These are phyloP conservation scores for Sitodiplosis mosellana DNA, from an alignment of 1,140 invertebrate genomes.

Conservation along the genomic window DNA sequence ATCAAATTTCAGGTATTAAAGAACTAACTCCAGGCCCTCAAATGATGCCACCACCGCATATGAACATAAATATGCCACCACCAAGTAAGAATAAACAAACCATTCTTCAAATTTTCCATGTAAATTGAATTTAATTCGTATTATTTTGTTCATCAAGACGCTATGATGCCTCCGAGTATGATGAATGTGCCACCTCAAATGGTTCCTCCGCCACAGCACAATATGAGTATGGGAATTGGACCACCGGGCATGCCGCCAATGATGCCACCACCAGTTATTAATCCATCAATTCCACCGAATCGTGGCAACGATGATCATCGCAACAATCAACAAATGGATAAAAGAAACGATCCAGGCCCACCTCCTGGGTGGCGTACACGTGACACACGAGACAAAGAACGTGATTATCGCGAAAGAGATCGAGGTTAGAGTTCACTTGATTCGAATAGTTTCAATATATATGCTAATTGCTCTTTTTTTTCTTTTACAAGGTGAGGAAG, in stretches of 20 bases:
- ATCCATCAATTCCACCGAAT: slow-evolving; percentile 28
- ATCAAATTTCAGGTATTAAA: slow-evolving; percentile 31
- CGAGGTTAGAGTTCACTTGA: slow-evolving; percentile 23
- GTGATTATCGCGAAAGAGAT: slow-evolving; percentile 10
- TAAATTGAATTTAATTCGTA: not conserved
- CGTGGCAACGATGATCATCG: slow-evolving; percentile 22
- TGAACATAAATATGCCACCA: slow-evolving; percentile 24
- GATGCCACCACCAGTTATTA: slow-evolving; percentile 16
- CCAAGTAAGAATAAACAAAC: slow-evolving; percentile 2
- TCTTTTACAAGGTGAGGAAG: slow-evolving; percentile 16
- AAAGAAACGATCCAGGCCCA: slow-evolving; percentile 12
- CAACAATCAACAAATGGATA: slow-evolving; percentile 13
- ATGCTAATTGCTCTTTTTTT: slow-evolving; percentile 7
- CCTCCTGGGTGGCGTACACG: slow-evolving; percentile 19
- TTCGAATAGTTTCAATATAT: slow-evolving; percentile 13
- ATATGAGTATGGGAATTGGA: slow-evolving; percentile 14
- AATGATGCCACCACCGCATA: slow-evolving; percentile 12
- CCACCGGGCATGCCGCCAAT: slow-evolving; percentile 12
- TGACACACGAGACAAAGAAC: slow-evolving; percentile 21
- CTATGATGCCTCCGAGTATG: slow-evolving; percentile 19
- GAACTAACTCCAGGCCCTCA: slow-evolving; percentile 34
- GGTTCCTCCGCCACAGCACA: slow-evolving; percentile 14
- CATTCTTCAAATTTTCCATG: too few relatives aligned
- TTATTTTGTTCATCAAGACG: slow-evolving; percentile 5
- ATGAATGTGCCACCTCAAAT: slow-evolving; percentile 25